Evolutionary conservation across 2,888 invertebrate species (phyloP).

Genomic region (Tiliacea citrago): DNA sequence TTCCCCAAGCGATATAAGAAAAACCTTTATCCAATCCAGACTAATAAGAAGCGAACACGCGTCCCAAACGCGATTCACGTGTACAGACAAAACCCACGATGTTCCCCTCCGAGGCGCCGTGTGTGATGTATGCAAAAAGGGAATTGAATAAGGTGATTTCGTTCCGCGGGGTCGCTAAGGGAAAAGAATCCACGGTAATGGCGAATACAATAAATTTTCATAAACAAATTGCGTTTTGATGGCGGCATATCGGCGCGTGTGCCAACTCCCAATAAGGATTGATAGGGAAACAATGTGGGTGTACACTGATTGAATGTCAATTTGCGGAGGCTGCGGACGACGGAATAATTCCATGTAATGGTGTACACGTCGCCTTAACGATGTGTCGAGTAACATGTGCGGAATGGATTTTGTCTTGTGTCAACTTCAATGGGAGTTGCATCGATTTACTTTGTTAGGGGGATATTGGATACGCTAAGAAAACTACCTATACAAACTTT

Average conservation of each 20-base stretch:
- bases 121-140: constrained; percentile 91
- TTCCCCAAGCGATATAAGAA: constrained; percentile 79
- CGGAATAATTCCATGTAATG: constrained; percentile 84
- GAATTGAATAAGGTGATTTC: constrained; percentile 91
- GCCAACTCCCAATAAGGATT: constrained; percentile 89
- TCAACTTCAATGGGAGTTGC: constrained; percentile 51
- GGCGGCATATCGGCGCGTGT: constrained; percentile 87
- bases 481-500: neutral
- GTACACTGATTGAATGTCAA: constrained; percentile 90
- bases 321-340: constrained; percentile 79
- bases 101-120: constrained; percentile 85
- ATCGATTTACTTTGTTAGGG: constrained; percentile 53
- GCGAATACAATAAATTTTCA: constrained; percentile 91
- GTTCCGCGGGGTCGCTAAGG: constrained; percentile 88
- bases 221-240: constrained; percentile 91
- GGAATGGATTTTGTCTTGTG: constrained; percentile 65
- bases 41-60: constrained; percentile 89
- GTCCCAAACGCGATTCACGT: constrained; percentile 89
- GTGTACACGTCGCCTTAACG: constrained; percentile 85
- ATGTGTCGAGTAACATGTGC: constrained; percentile 78
- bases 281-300: constrained; percentile 89
- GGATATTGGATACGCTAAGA: constrained; percentile 23
- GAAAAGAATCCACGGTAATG: constrained; percentile 90
- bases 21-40: constrained; percentile 87
- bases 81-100: constrained; percentile 87